A percentile compares a stretch with the other conserved stretches of the same genome.
These are phyloP conservation scores for Taphrorychus bicolor DNA, from an alignment of 2,888 invertebrate genomes.

Conservation along the genomic window DNA sequence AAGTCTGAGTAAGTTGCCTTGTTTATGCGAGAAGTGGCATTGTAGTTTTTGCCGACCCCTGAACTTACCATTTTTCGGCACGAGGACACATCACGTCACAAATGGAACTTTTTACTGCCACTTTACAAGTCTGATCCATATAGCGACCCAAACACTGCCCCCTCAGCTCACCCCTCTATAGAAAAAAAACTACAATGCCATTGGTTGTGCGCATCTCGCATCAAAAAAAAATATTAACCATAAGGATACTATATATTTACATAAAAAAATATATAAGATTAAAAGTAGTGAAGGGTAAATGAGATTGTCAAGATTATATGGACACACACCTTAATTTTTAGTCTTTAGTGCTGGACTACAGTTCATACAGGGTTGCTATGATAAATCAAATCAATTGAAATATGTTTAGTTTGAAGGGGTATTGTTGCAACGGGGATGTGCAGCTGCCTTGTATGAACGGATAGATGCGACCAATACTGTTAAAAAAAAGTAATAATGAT, in stretches of 20 bases:
- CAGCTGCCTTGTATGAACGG: too few relatives aligned
- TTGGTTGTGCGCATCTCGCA: neutral
- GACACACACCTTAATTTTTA: conserved; percentile 37
- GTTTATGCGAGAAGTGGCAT: conserved; percentile 40
- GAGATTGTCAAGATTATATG: conserved; percentile 44
- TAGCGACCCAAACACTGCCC: neutral
- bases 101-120: conserved; percentile 3
- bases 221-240: conserved; percentile 35
- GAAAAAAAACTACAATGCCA: conserved; percentile 25
- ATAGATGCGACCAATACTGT: too few relatives aligned
- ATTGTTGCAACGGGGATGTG: too few relatives aligned
- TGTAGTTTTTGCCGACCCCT: too few relatives aligned
- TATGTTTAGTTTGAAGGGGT: too few relatives aligned
- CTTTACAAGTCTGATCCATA: neutral
- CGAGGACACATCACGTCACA: neutral
- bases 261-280: conserved; percentile 50
- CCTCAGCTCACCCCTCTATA: neutral
- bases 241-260: conserved; percentile 47
- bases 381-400: too few relatives aligned
- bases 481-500: too few relatives aligned
- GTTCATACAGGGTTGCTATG: too few relatives aligned
- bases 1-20: conserved; percentile 63
- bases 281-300: conserved; percentile 33
- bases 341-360: too few relatives aligned
- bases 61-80: too few relatives aligned